These are phyloP conservation scores for Thamnaconus septentrionalis DNA, from an alignment of 2,113 vertebrate genomes.

Conservation along the genomic window DNA sequence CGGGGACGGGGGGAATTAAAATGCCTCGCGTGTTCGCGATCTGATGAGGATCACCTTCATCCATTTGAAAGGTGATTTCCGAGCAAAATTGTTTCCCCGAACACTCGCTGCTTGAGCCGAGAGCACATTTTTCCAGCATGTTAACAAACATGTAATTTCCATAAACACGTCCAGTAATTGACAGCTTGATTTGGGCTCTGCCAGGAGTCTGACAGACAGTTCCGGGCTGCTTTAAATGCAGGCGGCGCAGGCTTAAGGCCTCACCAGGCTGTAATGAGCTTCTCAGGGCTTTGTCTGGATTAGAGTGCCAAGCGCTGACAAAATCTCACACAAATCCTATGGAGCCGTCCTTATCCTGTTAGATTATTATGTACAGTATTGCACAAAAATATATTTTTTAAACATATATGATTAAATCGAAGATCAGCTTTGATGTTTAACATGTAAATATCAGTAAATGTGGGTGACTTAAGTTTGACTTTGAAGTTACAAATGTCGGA, in stretches of 20 bases:
- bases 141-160: constrained; percentile 85
- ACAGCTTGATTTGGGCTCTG: constrained; percentile 80
- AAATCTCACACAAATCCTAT: constrained; percentile 59
- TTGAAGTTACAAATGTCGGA: too few species aligned
- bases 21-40: constrained; percentile 70
- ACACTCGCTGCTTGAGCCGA: constrained; percentile 78
- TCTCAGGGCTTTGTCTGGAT: constrained; percentile 74
- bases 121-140: constrained; percentile 81
- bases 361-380: constrained; percentile 36
- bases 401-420: neutral
- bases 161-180: constrained; percentile 81
- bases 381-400: neutral
- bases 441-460: too few species aligned
- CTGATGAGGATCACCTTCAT: constrained; percentile 76
- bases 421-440: too few species aligned
- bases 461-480: too few species aligned
- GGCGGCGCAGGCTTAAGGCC: constrained; percentile 65
- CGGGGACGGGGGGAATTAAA: constrained; percentile 75
- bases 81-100: constrained; percentile 80
- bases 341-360: constrained; percentile 59
- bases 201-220: constrained; percentile 72
- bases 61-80: constrained; percentile 76
- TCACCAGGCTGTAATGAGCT: constrained; percentile 74
- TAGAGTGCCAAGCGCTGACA: constrained; percentile 62
- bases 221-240: constrained; percentile 72